A percentile compares a stretch with the other conserved stretches of the same genome.
phyloP scores from a whole-genome alignment of 2,888 invertebrate species.

The Tetramorium bicarinatum region DNA sequence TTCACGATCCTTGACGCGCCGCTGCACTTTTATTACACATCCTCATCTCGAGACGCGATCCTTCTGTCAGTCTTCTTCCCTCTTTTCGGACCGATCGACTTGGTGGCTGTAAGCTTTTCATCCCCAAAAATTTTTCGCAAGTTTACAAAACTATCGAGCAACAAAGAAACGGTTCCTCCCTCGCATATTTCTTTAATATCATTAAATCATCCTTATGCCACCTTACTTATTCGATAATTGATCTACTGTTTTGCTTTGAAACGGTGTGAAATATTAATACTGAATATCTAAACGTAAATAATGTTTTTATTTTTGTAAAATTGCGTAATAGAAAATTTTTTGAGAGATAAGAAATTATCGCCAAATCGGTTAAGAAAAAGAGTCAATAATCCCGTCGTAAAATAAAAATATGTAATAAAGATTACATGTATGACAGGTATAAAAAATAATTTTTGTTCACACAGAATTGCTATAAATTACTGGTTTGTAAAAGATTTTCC shows the following conservation, averaged over 20 bases:
- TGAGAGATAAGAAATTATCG: not conserved
- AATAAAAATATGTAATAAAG: not conserved
- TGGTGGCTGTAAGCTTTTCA: conserved; percentile 1
- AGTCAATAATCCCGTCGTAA: not conserved
- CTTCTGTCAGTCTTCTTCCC: not conserved
- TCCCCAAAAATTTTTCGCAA: not conserved
- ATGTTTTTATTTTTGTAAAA: not conserved
- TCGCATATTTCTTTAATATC: not conserved
- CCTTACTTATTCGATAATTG: not conserved
- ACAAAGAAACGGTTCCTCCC: not conserved
- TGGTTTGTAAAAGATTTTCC: not conserved
- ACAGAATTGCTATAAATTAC: not conserved
- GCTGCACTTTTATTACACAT: conserved; percentile 48
- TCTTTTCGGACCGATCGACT: not conserved
- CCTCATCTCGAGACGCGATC: not conserved
- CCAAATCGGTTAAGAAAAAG: not conserved
- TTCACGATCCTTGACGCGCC: conserved; percentile 23
- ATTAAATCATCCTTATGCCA: not conserved
- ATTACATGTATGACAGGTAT: not conserved
- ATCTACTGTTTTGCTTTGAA: not conserved
- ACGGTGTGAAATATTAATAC: not conserved
- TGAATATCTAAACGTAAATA: too few species aligned
- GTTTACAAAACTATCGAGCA: conserved; percentile 8
- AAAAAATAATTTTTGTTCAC: not conserved
- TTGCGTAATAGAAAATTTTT: not conserved